Evolutionary conservation across 2,113 vertebrate species (phyloP), one percentile per base, ranked within the genome.

Genomic region (Pollimyrus isidori): DNA sequence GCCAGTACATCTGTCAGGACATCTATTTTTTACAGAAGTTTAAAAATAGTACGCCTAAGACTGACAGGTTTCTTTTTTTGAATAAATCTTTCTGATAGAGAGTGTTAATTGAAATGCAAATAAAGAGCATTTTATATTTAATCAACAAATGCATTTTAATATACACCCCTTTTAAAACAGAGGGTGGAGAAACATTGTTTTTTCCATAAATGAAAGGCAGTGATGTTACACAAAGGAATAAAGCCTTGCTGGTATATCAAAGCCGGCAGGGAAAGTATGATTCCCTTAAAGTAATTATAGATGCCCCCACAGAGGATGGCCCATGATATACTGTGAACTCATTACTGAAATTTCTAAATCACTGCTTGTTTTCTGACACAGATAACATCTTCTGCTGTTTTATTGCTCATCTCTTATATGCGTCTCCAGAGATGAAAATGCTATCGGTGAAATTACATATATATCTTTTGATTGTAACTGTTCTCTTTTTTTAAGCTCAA

Each of bases 291-390:
- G 94, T 94, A 94, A 95, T 83, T 85, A 89, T 62, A 86, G 69
- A n/a, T 65, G 94, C 94, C 93, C 93, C 90, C 94, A 95, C 94
- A 90, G 92, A 91, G 86, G 84, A 82, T 90, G 94, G 94, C 95
- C 96, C 95, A 95, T 95, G 94, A 94, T 95, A 95, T 95, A 94
- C 94, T 94, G 91, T 92, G 91, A 94, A 93, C 94, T 95, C 93
- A 94, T 95, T 95, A 96, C 94, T 95, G 94, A 95, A 95, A 94
- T 95, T 30, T 95, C 94, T 93, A 92, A 95, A 95, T 95, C 93
- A 95, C 82, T 19, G 93, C 93, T 95, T 94, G 93, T 94, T 94
- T 93, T 96, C 95, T 94, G 94, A 95, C 94, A 94, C 93, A 42
- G 73, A 80, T 80, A 80, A 35, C 15, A 42, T 42, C 73, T 42